These are phyloP conservation scores for Hecatera dysodea DNA, from an alignment of 2,888 invertebrate species.

Conservation along the genomic window DNA sequence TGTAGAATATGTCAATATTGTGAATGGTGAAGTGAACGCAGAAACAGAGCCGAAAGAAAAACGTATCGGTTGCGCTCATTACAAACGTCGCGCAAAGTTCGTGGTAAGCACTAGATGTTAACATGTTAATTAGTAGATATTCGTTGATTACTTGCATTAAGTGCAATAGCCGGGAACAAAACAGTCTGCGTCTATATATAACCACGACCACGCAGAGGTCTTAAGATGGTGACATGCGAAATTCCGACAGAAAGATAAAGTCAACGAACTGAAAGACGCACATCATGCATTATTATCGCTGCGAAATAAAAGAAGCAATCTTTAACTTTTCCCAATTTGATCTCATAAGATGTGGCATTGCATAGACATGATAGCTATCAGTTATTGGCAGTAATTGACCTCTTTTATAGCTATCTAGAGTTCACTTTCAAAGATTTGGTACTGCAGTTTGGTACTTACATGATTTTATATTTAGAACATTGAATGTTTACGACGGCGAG, in stretches of 20 bases:
- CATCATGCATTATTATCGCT: slow-evolving; percentile 59
- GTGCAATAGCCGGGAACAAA: slow-evolving; percentile 65
- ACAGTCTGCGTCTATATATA: slow-evolving; percentile 79
- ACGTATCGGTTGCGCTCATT: slow-evolving; percentile 94
- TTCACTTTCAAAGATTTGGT: neutral
- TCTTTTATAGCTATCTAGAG: slow-evolving; percentile 17
- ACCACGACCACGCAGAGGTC: slow-evolving; percentile 75
- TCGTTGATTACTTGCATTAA: slow-evolving; percentile 21
- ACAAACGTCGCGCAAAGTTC: slow-evolving; percentile 96
- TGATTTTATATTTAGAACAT: slow-evolving; percentile 49
- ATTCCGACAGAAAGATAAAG: slow-evolving; percentile 79
- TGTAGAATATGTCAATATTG: slow-evolving; percentile 71
- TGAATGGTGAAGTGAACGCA: slow-evolving; percentile 68
- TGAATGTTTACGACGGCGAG: neutral
- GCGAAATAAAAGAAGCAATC: slow-evolving; percentile 33
- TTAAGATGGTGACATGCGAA: slow-evolving; percentile 71
- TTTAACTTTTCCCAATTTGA: neutral
- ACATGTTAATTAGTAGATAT: slow-evolving; percentile 30
- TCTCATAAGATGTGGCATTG: neutral
- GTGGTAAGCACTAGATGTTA: slow-evolving; percentile 92
- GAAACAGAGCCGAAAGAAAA: slow-evolving; percentile 80
- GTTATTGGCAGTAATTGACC: slow-evolving; percentile 6
- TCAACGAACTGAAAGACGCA: slow-evolving; percentile 74
- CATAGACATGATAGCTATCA: neutral
- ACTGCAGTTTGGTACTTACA: neutral